Evolutionary conservation across 2,797 vertebrate species (phyloP).

Genomic region (Eurystomus glaucurus): DNA sequence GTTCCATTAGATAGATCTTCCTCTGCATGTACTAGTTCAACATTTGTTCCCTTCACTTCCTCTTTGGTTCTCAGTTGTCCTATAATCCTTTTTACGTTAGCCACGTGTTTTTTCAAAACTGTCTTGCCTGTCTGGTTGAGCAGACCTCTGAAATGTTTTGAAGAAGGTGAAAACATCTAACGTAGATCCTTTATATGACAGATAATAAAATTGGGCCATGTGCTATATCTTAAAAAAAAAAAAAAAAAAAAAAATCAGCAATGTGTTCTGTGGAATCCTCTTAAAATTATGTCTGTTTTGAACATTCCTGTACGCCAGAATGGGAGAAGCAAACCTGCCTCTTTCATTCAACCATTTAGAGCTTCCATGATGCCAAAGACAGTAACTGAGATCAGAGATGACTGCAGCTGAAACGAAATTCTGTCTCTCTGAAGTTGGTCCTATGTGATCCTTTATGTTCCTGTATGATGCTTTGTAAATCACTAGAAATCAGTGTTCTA

Average conservation of each 20-base stretch:
- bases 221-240: not conserved
- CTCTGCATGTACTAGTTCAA: not conserved
- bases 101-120: not conserved
- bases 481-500: not conserved
- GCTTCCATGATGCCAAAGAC: not conserved
- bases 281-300: not conserved
- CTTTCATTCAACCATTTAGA: not conserved
- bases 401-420: not conserved
- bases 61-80: not conserved
- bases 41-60: not conserved
- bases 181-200: not conserved
- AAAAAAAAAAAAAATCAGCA: not conserved
- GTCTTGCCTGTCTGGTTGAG: not conserved
- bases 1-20: not conserved
- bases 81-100: not conserved
- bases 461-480: not conserved
- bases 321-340: not conserved
- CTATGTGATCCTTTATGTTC: not conserved
- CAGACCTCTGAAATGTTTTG: not conserved
- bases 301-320: not conserved
- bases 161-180: not conserved
- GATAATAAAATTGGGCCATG: not conserved
- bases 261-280: not conserved
- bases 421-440: not conserved
- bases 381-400: not conserved